Evolutionary conservation across 2,113 vertebrate genomes (phyloP), one percentile per base, ranked within the genome.

Genomic region (Tetraodon nigroviridis): DNA sequence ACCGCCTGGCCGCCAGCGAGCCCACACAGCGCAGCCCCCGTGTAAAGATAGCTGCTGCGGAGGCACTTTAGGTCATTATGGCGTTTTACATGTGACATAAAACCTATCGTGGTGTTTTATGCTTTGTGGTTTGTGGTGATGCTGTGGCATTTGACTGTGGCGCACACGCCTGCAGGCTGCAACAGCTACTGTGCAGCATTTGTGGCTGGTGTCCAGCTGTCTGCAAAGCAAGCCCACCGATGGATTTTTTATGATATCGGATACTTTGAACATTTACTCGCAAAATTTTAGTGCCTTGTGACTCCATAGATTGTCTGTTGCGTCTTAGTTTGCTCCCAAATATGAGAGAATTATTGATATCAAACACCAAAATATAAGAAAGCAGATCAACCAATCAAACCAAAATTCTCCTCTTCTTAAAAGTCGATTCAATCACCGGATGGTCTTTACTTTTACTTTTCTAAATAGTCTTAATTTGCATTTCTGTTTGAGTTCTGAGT

Each of bases 71-170:
- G 73, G 74, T 85, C 71, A 74, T 57, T 64, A 78, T 77, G 84
- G 75, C 75, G 71, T 82, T 85, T 86, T 79, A 84, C 84, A 87
- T 54, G 17, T 66, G 21, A 78, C 75, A 60, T 84, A 74, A 85
- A 86, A 80, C 79, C 77, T 45, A 66, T 82, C 70, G 72, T 79
- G 78, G 81, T 83, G 79, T 86, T 85, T 85, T 86, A 82, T 78
- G 61, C 80, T 81, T 64, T 85, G 84, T 76, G 87, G 81, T 64
- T 86, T 88, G 78, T 76, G 81, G 78, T 61, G 67, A 67, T 83
- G 81, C 72, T 51, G 63, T 75, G 76, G 80, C 72, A 58, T 61
- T 57, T 20, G 73, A 64, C 76, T 62, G 65, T 77, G 83, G 78
- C 80, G 75, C 65, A 73, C 37, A 21, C 59, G 67, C 49, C 62